These are phyloP conservation scores for Campylomormyrus tamandua DNA, from an alignment of 2,113 vertebrate genomes.

Conservation along the genomic window DNA sequence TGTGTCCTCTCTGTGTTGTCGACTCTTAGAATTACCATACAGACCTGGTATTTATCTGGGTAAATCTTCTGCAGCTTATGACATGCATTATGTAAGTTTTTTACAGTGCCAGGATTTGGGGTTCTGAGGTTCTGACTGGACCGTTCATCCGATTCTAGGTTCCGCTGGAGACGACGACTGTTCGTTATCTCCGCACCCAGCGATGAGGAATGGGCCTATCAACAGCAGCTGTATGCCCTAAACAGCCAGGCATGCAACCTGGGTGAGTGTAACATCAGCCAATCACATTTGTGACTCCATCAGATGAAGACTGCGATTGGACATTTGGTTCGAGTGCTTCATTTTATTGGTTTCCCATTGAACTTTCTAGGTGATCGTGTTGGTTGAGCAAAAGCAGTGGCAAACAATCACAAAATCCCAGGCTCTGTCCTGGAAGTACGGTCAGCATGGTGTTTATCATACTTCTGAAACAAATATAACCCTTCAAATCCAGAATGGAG, in stretches of 20 bases:
- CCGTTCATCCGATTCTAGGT: conserved; percentile 58
- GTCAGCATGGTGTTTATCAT: neutral
- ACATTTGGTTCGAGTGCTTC: neutral
- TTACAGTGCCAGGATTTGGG: neutral
- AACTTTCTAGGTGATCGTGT: neutral
- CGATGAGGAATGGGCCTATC: conserved; percentile 97
- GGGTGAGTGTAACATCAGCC: conserved; percentile 64
- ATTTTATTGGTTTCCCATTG: neutral
- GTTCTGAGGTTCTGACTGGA: neutral
- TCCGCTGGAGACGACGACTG: conserved; percentile 90
- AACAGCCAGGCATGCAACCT: conserved; percentile 95
- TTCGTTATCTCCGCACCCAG: conserved; percentile 89
- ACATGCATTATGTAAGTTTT: neutral
- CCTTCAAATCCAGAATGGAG: neutral
- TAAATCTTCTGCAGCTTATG: neutral
- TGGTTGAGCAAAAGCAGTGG: neutral
- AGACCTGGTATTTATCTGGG: neutral
- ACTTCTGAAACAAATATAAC: neutral
- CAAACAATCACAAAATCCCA: neutral
- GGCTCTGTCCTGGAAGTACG: neutral
- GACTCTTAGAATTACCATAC: neutral
- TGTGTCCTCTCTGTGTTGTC: neutral
- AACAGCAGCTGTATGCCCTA: conserved; percentile 89
- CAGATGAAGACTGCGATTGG: neutral
- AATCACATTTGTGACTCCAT: neutral